A percentile compares a stretch with the other conserved stretches of the same genome.
phyloP scores from a whole-genome alignment of 1,140 invertebrate genomes.

The Hycleus cichorii region DNA sequence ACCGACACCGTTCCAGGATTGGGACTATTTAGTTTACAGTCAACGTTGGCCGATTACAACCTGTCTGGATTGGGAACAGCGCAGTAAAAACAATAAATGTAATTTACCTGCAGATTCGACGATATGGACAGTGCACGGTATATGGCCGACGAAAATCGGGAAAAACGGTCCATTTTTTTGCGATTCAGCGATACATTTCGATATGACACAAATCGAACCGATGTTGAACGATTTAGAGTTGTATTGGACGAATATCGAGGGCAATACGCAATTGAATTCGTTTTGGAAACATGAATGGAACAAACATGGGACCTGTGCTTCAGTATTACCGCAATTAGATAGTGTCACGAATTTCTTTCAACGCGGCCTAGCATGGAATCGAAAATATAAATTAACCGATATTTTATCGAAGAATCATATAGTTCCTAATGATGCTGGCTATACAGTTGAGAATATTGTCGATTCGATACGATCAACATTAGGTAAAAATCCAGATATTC shows the following conservation, averaged over 20 bases:
- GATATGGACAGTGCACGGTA: constrained; percentile 71
- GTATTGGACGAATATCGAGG: constrained; percentile 69
- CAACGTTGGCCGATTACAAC: constrained; percentile 73
- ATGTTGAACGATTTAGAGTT: constrained; percentile 54
- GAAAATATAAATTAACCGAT: constrained; percentile 55
- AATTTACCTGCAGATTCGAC: constrained; percentile 51
- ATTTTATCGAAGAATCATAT: constrained; percentile 52
- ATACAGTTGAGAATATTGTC: constrained; percentile 50
- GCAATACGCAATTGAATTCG: constrained; percentile 46
- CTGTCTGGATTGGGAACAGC: constrained; percentile 63
- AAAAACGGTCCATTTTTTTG: constrained; percentile 60
- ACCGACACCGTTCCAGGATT: constrained; percentile 41
- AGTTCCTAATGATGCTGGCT: constrained; percentile 49
- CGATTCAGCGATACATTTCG: constrained; percentile 58
- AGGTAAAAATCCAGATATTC: constrained; percentile 54
- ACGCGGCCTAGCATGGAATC: constrained; percentile 55
- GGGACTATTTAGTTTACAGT: constrained; percentile 71
- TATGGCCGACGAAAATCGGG: constrained; percentile 69
- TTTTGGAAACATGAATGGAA: constrained; percentile 80
- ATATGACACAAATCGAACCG: constrained; percentile 49
- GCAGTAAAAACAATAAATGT: constrained; percentile 52
- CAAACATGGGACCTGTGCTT: constrained; percentile 78
- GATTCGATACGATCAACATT: constrained; percentile 46
- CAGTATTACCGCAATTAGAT: constrained; percentile 50
- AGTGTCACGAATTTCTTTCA: constrained; percentile 67